These are phyloP conservation scores for Nyctibius grandis DNA, from an alignment of 2,797 vertebrate species.

Conservation along the genomic window DNA sequence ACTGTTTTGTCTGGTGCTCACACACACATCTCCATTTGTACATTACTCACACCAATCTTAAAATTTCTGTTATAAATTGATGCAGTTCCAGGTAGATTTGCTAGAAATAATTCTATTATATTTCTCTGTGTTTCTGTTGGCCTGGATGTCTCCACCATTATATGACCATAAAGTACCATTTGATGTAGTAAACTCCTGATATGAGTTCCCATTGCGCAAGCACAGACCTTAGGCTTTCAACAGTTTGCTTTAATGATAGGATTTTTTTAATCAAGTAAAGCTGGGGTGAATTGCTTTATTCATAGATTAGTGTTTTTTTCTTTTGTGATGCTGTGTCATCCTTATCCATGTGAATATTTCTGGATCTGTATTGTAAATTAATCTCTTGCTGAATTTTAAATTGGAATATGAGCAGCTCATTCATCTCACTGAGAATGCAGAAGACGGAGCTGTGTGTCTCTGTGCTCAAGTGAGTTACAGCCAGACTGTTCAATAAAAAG, in stretches of 20 bases:
- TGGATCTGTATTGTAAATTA: neutral
- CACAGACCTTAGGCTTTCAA: neutral
- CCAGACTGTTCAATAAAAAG: neutral
- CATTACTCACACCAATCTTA: neutral
- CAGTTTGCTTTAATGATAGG: neutral
- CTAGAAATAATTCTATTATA: neutral
- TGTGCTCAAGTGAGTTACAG: neutral
- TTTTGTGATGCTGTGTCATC: neutral
- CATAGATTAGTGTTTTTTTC: neutral
- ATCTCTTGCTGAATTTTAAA: constrained; percentile 1
- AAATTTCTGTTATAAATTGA: neutral
- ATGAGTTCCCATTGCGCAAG: neutral
- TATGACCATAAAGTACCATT: neutral
- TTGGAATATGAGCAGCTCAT: neutral
- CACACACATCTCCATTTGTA: neutral
- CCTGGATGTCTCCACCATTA: neutral
- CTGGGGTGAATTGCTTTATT: neutral
- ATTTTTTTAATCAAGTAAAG: neutral
- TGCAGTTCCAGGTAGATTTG: neutral
- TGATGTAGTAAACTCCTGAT: neutral
- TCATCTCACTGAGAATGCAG: neutral
- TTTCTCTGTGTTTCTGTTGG: neutral
- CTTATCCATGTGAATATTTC: neutral
- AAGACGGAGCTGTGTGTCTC: neutral
- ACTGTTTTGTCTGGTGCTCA: neutral